These are phyloP conservation scores for Chelonia mydas DNA, from an alignment of 2,797 vertebrate species.

Conservation along the genomic window DNA sequence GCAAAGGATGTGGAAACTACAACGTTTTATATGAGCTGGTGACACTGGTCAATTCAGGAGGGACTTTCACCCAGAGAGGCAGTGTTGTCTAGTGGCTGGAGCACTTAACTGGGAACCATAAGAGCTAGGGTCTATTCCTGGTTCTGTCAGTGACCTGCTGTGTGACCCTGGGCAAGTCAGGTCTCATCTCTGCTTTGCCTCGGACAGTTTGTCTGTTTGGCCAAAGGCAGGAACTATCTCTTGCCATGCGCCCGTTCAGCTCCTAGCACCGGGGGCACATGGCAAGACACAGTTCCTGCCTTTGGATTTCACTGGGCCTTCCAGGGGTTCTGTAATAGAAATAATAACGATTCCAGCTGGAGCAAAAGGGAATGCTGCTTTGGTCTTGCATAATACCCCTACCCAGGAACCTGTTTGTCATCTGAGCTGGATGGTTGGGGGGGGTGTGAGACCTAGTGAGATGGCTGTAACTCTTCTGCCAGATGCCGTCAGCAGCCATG, in stretches of 20 bases:
- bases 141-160: not conserved
- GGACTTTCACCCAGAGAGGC: too few relatives aligned
- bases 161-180: not conserved
- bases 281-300: too few relatives aligned
- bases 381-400: not conserved
- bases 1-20: not conserved
- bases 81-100: not conserved
- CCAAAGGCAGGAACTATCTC: not conserved
- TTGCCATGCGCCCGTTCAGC: too few relatives aligned
- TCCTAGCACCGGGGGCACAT: not conserved
- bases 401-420: not conserved
- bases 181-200: not conserved
- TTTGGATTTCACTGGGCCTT: not conserved
- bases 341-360: not conserved
- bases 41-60: not conserved
- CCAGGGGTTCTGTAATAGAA: not conserved
- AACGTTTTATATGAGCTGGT: not conserved
- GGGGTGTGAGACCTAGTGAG: not conserved
- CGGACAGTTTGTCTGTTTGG: not conserved
- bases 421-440: not conserved
- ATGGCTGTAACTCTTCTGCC: not conserved
- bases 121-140: not conserved
- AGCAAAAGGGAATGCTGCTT: not conserved
- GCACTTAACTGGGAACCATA: not conserved
- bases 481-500: not conserved